Conservation (phyloP, 1,140 invertebrate genomes). For the Bombus soroeensis region DNA sequence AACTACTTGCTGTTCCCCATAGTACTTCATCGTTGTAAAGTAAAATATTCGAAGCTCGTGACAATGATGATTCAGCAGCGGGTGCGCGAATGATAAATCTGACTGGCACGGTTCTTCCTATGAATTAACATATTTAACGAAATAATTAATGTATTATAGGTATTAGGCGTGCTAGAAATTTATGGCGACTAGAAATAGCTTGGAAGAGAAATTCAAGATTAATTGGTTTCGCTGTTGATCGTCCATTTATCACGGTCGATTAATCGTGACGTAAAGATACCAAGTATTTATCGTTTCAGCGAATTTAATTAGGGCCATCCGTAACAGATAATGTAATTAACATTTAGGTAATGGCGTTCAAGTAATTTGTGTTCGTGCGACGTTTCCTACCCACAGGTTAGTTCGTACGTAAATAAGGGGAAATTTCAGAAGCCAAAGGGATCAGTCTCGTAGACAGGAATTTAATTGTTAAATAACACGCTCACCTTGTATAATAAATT, state of each 20-base stretch:
- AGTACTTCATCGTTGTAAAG: too few relatives aligned
- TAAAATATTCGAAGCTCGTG: too few relatives aligned
- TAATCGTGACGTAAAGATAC: neutral
- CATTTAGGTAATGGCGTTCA: neutral
- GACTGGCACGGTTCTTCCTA: neutral
- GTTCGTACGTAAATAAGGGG: neutral
- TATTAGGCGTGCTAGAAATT: neutral
- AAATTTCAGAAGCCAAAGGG: neutral
- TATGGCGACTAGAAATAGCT: neutral
- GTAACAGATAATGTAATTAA: neutral
- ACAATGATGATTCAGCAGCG: too few relatives aligned
- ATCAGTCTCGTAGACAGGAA: neutral
- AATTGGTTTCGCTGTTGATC: neutral
- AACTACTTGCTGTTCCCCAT: too few relatives aligned
- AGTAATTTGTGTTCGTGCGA: neutral
- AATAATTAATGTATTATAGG: neutral
- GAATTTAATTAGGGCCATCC: neutral
- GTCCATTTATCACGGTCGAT: slow-evolving; percentile 1
- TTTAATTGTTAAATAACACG: neutral
- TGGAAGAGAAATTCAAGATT: neutral
- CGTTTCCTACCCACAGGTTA: neutral
- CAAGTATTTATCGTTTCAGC: neutral
- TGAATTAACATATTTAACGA: neutral
- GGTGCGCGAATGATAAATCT: too few relatives aligned
- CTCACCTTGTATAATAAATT: neutral